Base-by-base conservation (phyloP, 2,797 vertebrate species). In the Erethizon dorsatum region DNA sequence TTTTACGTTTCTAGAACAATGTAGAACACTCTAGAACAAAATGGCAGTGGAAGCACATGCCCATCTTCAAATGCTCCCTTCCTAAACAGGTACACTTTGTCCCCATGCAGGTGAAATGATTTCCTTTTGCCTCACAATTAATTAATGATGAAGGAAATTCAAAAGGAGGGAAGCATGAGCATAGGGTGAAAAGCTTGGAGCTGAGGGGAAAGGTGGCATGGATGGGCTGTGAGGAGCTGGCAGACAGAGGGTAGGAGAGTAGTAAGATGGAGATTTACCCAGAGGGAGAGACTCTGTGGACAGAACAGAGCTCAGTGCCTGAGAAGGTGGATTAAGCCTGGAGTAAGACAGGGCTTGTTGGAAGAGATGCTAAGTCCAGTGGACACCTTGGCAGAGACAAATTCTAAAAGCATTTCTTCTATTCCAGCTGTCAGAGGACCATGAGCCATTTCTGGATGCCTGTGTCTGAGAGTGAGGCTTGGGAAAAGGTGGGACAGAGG, bases 11-110 rank as follows among this genome's bases (percentile, higher is more conserved):
- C n/a, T 88, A 59, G 93, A 52, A 85, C 41, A 90, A 47, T n/a
- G n/a, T 71, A 54, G 67, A 94, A 88, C n/a, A 83, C 80, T 9
- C 57, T 71, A 52, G 79, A 88, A 88, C 14, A 88, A 65, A 67
- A 88, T 33, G 10, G 52, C 45, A 59, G 14, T 61, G 15, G 41
- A 88, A 69, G 5, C 31, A 37, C n/a, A 26, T 63, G 63, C 7
- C 31, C 26, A 17, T 79, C 65, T 73, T 71, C 28, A 77, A 28
- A 65, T 22, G 56, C 1, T 1, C 75, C 0, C 65, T 91, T 89
- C 4, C 45, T 50, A 78, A 71, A 78, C 15, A 73, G 14, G 24
- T 50, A 22, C 6, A 22, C 24, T 71, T 78, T 24, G 69, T 75
- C 59, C 79, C 22, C 26, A 2, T 6, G 77, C 33, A 57, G 26